Evolutionary conservation across 2,797 vertebrate species (phyloP).

Genomic region (Anguilla megastoma): DNA sequence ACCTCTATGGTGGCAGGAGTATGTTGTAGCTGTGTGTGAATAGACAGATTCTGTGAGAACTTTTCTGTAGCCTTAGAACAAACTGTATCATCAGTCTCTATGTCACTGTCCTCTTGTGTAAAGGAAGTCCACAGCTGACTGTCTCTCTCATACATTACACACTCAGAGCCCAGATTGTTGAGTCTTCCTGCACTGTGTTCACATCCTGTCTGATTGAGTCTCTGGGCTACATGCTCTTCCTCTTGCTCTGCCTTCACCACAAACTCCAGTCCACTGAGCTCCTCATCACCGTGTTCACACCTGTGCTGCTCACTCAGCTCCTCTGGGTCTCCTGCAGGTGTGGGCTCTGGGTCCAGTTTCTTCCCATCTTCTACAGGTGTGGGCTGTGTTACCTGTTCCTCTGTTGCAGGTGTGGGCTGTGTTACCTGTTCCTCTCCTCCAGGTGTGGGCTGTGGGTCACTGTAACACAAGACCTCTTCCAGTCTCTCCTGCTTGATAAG

Average conservation of each 20-base stretch:
- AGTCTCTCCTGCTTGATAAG: conserved; percentile 29
- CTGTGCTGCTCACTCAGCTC: conserved; percentile 15
- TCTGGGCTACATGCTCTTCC: conserved; percentile 44
- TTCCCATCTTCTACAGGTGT: not conserved
- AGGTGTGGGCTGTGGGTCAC: conserved; percentile 24
- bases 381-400: no score
- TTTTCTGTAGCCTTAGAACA: conserved; percentile 33
- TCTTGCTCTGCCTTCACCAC: conserved; percentile 67
- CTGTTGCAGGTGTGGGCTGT: not conserved
- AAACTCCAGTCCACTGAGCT: conserved; percentile 54
- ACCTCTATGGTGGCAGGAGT: no score
- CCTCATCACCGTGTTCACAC: conserved; percentile 16
- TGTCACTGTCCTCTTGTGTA: conserved; percentile 58
- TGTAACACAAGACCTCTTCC: conserved; percentile 16
- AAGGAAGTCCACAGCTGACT: conserved; percentile 66
- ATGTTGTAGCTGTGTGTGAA: conserved; percentile 46
- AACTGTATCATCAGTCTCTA: conserved; percentile 52
- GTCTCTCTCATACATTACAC: conserved; percentile 60
- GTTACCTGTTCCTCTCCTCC: no score
- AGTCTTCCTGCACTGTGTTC: conserved; percentile 56
- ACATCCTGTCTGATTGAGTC: conserved; percentile 57
- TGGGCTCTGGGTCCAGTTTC: not conserved
- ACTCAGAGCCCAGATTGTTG: conserved; percentile 46
- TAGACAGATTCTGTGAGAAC: conserved; percentile 58
- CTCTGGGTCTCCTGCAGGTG: not conserved